Evolutionary conservation across 2,797 vertebrate species (phyloP), one percentile per base, ranked within the genome.

Genomic region (Phataginus tetradactyla): DNA sequence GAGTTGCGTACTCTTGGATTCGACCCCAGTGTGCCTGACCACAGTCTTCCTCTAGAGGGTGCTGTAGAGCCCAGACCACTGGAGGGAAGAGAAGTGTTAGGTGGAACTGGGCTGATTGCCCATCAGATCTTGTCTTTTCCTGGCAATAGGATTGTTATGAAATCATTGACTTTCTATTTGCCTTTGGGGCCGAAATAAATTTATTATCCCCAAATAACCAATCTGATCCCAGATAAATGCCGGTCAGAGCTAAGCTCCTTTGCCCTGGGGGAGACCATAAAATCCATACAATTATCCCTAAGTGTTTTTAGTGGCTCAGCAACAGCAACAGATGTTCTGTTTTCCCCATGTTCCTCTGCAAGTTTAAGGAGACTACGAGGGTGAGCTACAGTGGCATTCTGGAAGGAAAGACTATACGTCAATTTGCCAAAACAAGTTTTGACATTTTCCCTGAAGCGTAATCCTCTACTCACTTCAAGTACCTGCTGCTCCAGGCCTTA

Each of bases 391-490:
- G 1, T 11, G 72, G 61, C 59, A 49, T 68, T 86, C 85, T 72
- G 79, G 45, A 96, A 72, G 77, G 13, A 39, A 92, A 45, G 27
- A 34, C 14, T 34, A 21, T 81, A 78, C 18, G 90, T 95, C 92
- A 97, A 68, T 89, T 90, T 39, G 45, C 72, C 59, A 64, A 90
- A 95, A 95, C 95, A 96, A 84, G 96, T 97, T 93, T 96, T 96
- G 92, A 96, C 96, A 96, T 77, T 95, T 95, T 34, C 81, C 86
- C 72, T 75, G 83, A 89, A 66, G 80, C 96, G 93, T 69, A 95
- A 92, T 86, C 55, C 18, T 90, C 71, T 45, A 55, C 37, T 97
- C 74, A 71, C 66, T 61, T 21, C 32, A 77, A 69, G 29, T 34
- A 39, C 49, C 45, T 78, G 68, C 7, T 51, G 91, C 87, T 90